Evolutionary conservation across 1,140 invertebrate genomes (phyloP), one percentile per base, ranked within the genome.

Genomic region (Arctopsyche grandis): DNA sequence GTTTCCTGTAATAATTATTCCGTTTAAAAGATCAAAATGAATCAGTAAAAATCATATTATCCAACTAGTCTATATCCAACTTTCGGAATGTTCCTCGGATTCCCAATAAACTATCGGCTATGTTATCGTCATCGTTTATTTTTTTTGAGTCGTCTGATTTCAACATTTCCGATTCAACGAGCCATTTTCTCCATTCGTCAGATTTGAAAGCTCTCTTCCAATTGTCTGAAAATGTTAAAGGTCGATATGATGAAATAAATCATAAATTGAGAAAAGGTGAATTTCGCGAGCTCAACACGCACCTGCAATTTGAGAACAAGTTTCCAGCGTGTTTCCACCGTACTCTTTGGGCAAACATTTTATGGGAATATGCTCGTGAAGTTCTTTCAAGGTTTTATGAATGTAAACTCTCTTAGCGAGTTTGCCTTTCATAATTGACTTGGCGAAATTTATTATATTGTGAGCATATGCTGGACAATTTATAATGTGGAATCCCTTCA

Each of bases 281-380:
- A 21, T n/a, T 43, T 43, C 12, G 12, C 21, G 10, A 19, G n/a
- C 46, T 46, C 16, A n/a, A 14, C 4, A 46, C 69, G 0, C 21
- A 73, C 69, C 21, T 19, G 9, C n/a, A 29, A 73, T 73, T 19
- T 73, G 38, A 46, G 14, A n/a, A 52, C 22, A 19, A 10, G 56
- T 46, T 48, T 43, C 19, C n/a, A n/a, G 29, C 16, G 7, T 21
- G 5, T 75, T 43, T 38, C 79, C 79, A 0, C 69, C 74, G 12
- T 60, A 43, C n/a, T 80, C 79, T 14, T 70, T 77, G 9, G 79
- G 63, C 0, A 80, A 48, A 19, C 56, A 58, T 21, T 76, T 19
- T 12, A 21, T 48, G 0, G 79, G 79, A 16, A 80, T 9, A 58
- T 14, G 10, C 21, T 58, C 43, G 29, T 43, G 56, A 19, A 80